Evolutionary conservation across 2,888 invertebrate species (phyloP).

Genomic region (Lepas anatifera): DNA sequence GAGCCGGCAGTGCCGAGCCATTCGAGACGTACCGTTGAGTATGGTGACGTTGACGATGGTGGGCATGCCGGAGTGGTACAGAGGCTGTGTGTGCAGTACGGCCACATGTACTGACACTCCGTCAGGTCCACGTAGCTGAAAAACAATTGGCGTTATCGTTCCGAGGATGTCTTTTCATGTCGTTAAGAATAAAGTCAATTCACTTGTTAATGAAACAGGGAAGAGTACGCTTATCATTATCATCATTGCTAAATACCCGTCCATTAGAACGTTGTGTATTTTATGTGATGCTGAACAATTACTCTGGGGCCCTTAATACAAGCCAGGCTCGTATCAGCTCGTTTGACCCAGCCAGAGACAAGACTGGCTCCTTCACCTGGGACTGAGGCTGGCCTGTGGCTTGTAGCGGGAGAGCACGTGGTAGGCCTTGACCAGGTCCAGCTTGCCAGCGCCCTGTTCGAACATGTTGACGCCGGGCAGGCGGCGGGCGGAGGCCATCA

Average conservation of each 20-base stretch:
- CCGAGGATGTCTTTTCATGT: background rate
- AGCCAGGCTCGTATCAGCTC: no score
- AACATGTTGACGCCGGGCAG: constrained; percentile 85
- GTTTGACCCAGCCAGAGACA: no score
- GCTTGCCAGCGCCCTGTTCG: constrained; percentile 91
- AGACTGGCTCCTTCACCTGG: no score
- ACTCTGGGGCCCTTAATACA: no score
- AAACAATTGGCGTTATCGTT: no score
- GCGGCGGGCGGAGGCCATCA: constrained; percentile 78
- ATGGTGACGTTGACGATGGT: constrained; percentile 88
- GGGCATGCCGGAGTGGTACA: constrained; percentile 76
- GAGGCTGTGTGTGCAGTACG: constrained; percentile 90
- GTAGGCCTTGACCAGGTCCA: constrained; percentile 80
- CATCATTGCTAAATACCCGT: no score
- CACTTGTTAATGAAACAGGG: no score
- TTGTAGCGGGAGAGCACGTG: constrained; percentile 50
- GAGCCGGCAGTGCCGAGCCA: no score
- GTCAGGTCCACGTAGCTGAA: constrained; percentile 77
- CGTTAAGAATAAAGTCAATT: no score
- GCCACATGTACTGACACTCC: constrained; percentile 97
- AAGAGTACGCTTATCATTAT: no score
- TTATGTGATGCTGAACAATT: no score
- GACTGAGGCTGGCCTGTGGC: constrained; percentile 47
- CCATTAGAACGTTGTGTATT: no score
- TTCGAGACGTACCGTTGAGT: constrained; percentile 57